These are phyloP conservation scores for Gadus macrocephalus DNA, from an alignment of 2,113 vertebrate species.

Conservation along the genomic window DNA sequence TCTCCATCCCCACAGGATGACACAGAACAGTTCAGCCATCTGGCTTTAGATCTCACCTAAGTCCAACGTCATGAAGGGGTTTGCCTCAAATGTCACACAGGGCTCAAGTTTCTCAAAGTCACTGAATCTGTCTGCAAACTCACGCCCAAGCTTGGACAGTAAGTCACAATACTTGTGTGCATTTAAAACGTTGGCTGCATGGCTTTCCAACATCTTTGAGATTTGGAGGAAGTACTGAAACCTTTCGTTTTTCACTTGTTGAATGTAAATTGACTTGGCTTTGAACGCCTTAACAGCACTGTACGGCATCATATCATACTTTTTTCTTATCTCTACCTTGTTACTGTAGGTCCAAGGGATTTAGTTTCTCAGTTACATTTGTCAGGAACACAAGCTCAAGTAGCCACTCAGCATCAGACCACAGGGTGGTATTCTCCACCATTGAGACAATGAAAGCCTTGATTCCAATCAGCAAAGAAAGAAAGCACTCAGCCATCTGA, in stretches of 20 bases:
- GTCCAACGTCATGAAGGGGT: constrained; percentile 33
- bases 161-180: constrained; percentile 30
- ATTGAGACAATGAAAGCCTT: too few relatives aligned
- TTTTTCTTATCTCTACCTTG: too few relatives aligned
- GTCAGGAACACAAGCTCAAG: too few relatives aligned
- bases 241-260: constrained; percentile 37
- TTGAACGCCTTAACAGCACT: constrained; percentile 42
- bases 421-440: too few relatives aligned
- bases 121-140: constrained; percentile 34
- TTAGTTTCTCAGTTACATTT: too few relatives aligned
- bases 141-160: constrained; percentile 28
- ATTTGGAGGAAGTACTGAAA: constrained; percentile 44
- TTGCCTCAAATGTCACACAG: constrained; percentile 37
- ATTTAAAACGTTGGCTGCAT: background rate
- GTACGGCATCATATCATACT: background rate
- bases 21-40: constrained; percentile 2
- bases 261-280: constrained; percentile 35
- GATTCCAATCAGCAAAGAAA: too few relatives aligned
- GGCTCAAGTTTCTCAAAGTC: constrained; percentile 41
- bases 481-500: too few relatives aligned
- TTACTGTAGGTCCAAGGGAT: too few relatives aligned
- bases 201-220: constrained; percentile 24
- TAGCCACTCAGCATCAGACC: too few relatives aligned
- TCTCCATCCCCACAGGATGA: constrained; percentile 21
- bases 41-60: constrained; percentile 4